These are phyloP conservation scores for Hydrolagus affinis DNA, from an alignment of 2,113 vertebrate species.

Conservation along the genomic window DNA sequence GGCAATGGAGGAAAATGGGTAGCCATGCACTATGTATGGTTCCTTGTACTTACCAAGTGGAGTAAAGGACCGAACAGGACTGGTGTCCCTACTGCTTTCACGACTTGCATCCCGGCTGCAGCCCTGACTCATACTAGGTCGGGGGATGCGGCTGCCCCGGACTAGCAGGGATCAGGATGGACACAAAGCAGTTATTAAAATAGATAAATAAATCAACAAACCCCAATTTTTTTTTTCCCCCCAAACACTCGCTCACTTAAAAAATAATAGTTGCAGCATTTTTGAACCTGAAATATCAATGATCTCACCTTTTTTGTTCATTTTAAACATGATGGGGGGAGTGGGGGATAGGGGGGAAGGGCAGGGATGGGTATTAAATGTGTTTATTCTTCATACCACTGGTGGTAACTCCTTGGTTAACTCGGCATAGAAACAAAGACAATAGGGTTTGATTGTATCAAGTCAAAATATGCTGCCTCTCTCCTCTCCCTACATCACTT, in stretches of 20 bases:
- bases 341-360: neutral
- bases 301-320: neutral
- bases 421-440: neutral
- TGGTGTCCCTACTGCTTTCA: conserved; percentile 95
- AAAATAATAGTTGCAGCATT: neutral
- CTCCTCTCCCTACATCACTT: too few relatives aligned
- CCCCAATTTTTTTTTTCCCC: conserved; percentile 36
- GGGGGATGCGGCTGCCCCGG: conserved; percentile 91
- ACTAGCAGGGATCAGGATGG: conserved; percentile 63
- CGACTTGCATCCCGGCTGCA: conserved; percentile 97
- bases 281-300: neutral
- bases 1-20: conserved; percentile 31
- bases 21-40: conserved; percentile 41
- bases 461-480: too few relatives aligned
- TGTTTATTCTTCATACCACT: neutral
- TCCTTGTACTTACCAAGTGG: conserved; percentile 80
- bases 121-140: conserved; percentile 97
- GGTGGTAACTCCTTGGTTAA: neutral
- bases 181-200: conserved; percentile 41
- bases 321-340: neutral
- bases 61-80: conserved; percentile 88
- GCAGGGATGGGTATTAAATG: neutral
- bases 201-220: conserved; percentile 51
- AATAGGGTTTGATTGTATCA: neutral
- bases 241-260: neutral